phyloP scores from a whole-genome alignment of 2,113 vertebrate genomes.

The Dicentrarchus labrax region DNA sequence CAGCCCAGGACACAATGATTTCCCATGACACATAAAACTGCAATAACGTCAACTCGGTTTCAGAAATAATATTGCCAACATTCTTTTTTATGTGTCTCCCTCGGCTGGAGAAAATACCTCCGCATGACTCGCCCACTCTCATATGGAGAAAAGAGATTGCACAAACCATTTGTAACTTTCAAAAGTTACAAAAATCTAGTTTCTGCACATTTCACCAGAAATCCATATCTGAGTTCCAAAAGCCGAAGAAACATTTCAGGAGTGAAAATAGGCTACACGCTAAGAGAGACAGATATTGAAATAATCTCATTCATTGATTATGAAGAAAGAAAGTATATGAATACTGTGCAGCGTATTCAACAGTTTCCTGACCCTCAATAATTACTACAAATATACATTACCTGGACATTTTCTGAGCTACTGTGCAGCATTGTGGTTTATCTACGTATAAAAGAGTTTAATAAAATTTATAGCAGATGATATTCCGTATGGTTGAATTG shows the following conservation, averaged over 20 bases:
- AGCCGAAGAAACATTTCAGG: constrained; percentile 17
- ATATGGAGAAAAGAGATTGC: constrained; percentile 55
- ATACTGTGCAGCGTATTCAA: constrained; percentile 6
- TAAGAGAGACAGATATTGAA: constrained; percentile 24
- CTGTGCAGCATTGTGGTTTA: background rate
- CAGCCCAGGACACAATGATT: constrained; percentile 90
- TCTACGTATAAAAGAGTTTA: background rate
- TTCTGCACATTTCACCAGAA: constrained; percentile 67
- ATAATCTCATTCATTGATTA: background rate
- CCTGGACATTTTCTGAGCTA: background rate
- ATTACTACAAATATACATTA: background rate
- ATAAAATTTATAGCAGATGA: background rate
- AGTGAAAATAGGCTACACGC: constrained; percentile 21
- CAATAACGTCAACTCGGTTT: constrained; percentile 85
- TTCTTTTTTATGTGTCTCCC: constrained; percentile 81
- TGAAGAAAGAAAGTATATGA: constrained; percentile 1
- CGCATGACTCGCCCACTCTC: constrained; percentile 48
- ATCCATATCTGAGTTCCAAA: constrained; percentile 47
- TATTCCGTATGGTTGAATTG: background rate
- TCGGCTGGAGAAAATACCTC: constrained; percentile 77
- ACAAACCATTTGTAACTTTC: constrained; percentile 76
- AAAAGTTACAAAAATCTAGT: constrained; percentile 72
- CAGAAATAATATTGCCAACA: constrained; percentile 85
- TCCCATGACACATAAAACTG: constrained; percentile 90
- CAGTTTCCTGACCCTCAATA: background rate